Evolutionary conservation across 2,888 invertebrate genomes (phyloP).

Genomic region (Acanthosepion esculentum): DNA sequence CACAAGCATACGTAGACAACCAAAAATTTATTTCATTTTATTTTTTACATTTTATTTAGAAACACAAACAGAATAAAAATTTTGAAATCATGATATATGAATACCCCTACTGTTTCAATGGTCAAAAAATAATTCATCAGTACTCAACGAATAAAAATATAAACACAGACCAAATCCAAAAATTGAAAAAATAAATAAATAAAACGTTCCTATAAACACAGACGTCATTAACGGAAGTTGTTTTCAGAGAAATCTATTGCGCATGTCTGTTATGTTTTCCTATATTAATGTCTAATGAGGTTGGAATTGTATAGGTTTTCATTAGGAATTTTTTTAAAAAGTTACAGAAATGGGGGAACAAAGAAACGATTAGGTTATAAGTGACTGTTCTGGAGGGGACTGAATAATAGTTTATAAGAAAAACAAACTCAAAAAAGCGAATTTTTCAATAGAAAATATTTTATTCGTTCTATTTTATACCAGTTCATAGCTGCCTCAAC

Average conservation of each 20-base stretch:
- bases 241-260: not conserved
- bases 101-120: not conserved
- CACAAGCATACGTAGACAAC: too few relatives aligned
- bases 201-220: not conserved
- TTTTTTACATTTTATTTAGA: not conserved
- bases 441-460: not conserved
- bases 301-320: not conserved
- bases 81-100: not conserved
- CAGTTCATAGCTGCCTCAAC: not conserved
- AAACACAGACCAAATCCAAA: not conserved
- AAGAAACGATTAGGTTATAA: not conserved
- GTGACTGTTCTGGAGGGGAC: not conserved
- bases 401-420: not conserved
- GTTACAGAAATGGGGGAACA: not conserved
- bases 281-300: not conserved
- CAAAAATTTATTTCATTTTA: too few relatives aligned
- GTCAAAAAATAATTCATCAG: not conserved
- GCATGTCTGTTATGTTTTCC: not conserved
- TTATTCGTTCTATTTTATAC: not conserved
- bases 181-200: too few relatives aligned
- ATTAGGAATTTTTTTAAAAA: not conserved
- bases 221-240: slow-evolving; percentile 12
- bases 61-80: not conserved
- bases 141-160: not conserved
- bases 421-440: not conserved